phyloP scores from a whole-genome alignment of 2,113 vertebrate species.

The Atractosteus spatula region DNA sequence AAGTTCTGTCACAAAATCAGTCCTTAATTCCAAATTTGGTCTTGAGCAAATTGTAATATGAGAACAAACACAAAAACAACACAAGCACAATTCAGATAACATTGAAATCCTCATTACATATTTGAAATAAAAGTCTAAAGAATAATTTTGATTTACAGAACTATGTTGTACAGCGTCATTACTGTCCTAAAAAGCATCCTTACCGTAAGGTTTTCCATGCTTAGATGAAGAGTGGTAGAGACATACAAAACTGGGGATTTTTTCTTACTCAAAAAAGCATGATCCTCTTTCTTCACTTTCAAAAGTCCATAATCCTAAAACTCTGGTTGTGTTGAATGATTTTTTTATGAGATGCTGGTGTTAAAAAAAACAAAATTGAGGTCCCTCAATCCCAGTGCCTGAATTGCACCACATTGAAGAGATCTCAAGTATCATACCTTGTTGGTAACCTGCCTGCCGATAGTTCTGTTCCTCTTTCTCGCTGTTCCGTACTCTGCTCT shows the following conservation, averaged over 20 bases:
- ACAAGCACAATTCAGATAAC: no score
- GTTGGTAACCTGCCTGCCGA: background rate
- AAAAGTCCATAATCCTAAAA: background rate
- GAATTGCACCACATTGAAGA: background rate
- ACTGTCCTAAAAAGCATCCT: background rate
- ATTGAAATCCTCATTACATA: no score
- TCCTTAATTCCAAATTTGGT: no score
- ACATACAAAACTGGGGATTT: background rate
- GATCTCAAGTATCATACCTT: background rate
- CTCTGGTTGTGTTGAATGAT: background rate
- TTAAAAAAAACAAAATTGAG: no score
- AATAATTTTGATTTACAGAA: no score
- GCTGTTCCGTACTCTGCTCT: background rate
- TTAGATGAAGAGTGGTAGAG: background rate
- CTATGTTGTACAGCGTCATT: no score
- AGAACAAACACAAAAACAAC: no score
- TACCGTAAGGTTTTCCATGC: slow-evolving; percentile 23
- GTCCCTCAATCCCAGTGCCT: no score
- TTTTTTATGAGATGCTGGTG: background rate
- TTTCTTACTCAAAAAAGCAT: background rate
- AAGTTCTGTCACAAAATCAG: no score
- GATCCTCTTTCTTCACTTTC: background rate
- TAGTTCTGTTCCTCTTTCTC: background rate
- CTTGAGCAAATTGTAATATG: no score
- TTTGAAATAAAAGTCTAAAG: no score